Conservation (phyloP, 2,113 vertebrate species). For the Oxyruncus cristatus region DNA sequence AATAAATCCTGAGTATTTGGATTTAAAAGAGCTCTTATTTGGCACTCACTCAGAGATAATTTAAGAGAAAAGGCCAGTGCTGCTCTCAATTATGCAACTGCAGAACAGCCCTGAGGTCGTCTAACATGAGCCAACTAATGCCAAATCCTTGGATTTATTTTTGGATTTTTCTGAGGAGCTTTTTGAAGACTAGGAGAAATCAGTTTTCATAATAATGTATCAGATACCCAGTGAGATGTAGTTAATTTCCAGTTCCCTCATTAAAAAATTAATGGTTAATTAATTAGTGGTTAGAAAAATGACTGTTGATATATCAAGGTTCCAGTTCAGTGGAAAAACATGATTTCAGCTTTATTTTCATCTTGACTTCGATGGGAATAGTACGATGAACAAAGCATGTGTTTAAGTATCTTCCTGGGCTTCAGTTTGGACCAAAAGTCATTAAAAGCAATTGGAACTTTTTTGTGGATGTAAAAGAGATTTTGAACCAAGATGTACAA, state of each 20-base stretch:
- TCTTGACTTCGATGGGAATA: not conserved
- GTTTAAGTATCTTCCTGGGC: not conserved
- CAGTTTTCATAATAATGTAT: not conserved
- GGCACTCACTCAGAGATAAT: not conserved
- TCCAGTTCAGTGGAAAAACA: not conserved
- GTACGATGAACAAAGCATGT: not conserved
- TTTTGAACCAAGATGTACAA: not conserved
- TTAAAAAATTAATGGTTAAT: not conserved
- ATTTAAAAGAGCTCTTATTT: not conserved
- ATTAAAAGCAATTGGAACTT: not conserved
- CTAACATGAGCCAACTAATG: not conserved
- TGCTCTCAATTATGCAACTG: not conserved
- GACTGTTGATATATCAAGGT: not conserved
- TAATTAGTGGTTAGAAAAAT: not conserved
- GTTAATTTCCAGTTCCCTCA: not conserved
- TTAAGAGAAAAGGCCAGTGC: conserved; percentile 18
- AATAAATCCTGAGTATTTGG: not conserved
- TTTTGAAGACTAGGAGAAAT: not conserved
- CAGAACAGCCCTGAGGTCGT: not conserved
- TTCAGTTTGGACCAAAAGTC: not conserved
- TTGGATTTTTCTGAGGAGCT: not conserved
- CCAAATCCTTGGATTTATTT: not conserved
- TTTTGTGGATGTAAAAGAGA: not conserved
- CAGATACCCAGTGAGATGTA: not conserved
- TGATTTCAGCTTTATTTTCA: not conserved